Evolutionary conservation across 2,113 vertebrate species (phyloP).

Genomic region (Rousettus leschenaultii): DNA sequence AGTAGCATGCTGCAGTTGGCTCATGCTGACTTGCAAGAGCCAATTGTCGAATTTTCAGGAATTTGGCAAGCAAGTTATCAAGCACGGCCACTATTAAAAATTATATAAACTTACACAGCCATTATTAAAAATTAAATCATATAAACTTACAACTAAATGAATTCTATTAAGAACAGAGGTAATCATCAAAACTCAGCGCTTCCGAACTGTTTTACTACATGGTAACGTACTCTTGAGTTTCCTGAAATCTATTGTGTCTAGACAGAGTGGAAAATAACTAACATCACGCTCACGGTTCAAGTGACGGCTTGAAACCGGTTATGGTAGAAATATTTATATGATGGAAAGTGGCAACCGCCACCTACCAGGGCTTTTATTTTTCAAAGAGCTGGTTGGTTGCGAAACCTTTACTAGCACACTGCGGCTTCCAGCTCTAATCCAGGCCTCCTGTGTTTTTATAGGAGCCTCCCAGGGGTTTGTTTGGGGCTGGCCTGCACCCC

Average conservation of each 20-base stretch:
- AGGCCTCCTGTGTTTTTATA: background rate
- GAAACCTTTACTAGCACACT: background rate
- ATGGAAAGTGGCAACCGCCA: background rate
- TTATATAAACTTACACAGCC: background rate
- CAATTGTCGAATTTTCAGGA: background rate
- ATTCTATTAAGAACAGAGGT: background rate
- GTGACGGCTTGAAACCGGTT: background rate
- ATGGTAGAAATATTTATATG: background rate
- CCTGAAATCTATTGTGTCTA: background rate
- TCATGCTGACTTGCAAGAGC: background rate
- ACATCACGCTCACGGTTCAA: background rate
- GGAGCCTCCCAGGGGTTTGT: background rate
- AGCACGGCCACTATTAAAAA: background rate
- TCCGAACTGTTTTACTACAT: background rate
- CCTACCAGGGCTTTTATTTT: background rate
- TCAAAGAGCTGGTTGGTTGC: background rate
- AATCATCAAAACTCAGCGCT: background rate
- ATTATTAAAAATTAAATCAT: background rate
- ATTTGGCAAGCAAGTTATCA: background rate
- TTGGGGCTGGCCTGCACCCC: background rate
- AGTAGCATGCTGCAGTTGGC: background rate
- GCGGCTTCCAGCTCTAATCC: background rate
- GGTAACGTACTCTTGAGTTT: background rate
- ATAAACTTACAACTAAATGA: background rate
- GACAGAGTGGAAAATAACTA: background rate